Conservation (phyloP, 2,888 invertebrate genomes). For the Seira ritae region DNA sequence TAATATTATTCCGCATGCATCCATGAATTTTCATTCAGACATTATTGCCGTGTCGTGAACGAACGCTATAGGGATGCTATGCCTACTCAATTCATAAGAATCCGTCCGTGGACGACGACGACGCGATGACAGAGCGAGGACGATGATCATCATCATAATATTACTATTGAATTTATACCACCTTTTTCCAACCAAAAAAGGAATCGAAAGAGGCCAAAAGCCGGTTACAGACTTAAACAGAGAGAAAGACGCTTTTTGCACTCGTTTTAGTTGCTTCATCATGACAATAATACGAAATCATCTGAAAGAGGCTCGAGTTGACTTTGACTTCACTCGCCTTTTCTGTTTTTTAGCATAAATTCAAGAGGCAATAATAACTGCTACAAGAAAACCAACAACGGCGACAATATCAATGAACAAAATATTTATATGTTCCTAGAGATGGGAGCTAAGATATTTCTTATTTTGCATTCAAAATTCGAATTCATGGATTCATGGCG, state of each 20-base stretch:
- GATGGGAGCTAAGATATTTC: neutral
- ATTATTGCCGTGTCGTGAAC: neutral
- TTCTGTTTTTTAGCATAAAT: neutral
- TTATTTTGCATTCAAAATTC: neutral
- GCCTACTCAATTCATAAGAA: neutral
- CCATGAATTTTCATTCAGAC: slow-evolving; percentile 15
- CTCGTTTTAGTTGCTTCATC: neutral
- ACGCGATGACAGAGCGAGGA: neutral
- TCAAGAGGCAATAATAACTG: slow-evolving; percentile 12
- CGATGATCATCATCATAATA: neutral
- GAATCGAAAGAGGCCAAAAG: slow-evolving; percentile 3
- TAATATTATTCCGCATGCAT: slow-evolving; percentile 12
- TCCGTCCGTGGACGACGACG: neutral
- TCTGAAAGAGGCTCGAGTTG: neutral
- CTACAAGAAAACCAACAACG: slow-evolving; percentile 9
- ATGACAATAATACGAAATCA: neutral
- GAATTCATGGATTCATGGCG: too few species aligned
- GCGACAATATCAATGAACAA: slow-evolving; percentile 12
- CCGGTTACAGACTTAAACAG: slow-evolving; percentile 3
- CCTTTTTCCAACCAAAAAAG: neutral
- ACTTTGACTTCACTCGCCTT: neutral
- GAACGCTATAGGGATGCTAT: too few species aligned
- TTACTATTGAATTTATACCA: slow-evolving; percentile 19
- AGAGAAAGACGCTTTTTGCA: slow-evolving; percentile 1
- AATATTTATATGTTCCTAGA: neutral